Evolutionary conservation across 2,797 vertebrate genomes (phyloP), one percentile per base, ranked within the genome.

Genomic region (Propithecus perrieri): DNA sequence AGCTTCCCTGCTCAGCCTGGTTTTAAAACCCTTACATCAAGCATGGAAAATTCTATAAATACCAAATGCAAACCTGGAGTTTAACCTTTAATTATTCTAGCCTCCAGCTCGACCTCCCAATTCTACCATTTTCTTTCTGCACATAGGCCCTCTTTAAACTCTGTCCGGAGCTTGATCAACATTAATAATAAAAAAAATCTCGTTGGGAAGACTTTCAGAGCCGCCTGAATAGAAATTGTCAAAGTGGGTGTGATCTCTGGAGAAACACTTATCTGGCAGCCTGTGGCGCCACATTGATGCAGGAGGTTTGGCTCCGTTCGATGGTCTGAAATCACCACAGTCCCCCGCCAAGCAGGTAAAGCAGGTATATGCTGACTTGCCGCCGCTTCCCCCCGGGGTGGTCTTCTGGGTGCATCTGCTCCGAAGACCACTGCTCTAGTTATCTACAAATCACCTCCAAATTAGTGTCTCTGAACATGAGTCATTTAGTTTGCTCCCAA

Each of bases 41-140:
- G 91, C 93, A 88, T 87, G 96, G 97, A 95, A 97, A 96, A 94
- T 96, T 97, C 96, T 97, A 96, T 97, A 98, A 98, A 96, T 97
- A 97, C 95, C 96, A 96, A 97, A 96, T 76, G 91, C 75, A 93
- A 92, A 96, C 92, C 91, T 96, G 84, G 91, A 93, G 95, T 96
- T 97, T 97, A 95, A 94, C 96, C 97, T 97, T 93, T 96, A 97
- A 98, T 97, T 95, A 97, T 96, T 92, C 94, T 76, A 86, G 95
- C 94, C 95, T 96, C 91, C 57, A 96, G 96, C 95, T 87, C 89
- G 92, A 85, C 84, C 84, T 96, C 69, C 35, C 7, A 24, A 72
- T 79, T 57, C 83, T 59, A 81, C 80, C 88, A 69, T 86, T 96
- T 96, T 96, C 85, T 91, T 94, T 50, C 74, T 80, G 72, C 78